Conservation (phyloP, 2,113 vertebrate species). For the Chauna torquata region DNA sequence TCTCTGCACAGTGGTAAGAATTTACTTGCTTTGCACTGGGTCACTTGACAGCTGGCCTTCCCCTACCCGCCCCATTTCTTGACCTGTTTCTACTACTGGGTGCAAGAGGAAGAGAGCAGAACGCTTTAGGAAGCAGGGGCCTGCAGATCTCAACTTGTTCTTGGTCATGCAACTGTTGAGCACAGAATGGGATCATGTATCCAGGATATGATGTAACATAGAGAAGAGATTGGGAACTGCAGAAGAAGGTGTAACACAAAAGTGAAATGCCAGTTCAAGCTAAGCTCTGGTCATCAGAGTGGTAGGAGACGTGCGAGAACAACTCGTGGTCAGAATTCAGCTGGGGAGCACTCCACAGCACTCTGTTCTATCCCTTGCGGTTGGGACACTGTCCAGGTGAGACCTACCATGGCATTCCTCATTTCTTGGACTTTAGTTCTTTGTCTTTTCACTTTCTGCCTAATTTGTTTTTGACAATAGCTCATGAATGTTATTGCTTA, state of each 20-base stretch:
- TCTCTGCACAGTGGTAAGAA: not conserved
- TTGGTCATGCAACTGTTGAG: not conserved
- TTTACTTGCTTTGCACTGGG: not conserved
- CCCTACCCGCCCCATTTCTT: not conserved
- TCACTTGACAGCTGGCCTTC: not conserved
- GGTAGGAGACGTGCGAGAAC: not conserved
- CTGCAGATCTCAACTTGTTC: not conserved
- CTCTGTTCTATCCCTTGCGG: not conserved
- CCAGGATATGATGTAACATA: not conserved
- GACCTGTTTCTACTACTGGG: not conserved
- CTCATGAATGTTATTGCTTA: not conserved
- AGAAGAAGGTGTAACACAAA: not conserved
- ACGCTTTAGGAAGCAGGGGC: not conserved
- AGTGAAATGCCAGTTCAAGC: not conserved
- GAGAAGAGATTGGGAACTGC: not conserved
- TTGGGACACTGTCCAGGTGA: not conserved
- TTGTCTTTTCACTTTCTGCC: not conserved
- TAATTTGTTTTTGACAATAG: not conserved
- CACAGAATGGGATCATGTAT: not conserved
- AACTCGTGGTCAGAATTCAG: not conserved
- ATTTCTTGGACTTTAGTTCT: not conserved
- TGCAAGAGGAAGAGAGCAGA: not conserved
- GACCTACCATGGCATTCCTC: not conserved
- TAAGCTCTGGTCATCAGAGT: not conserved
- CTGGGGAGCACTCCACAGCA: not conserved